A percentile compares a stretch with the other conserved stretches of the same genome.
These are phyloP conservation scores for Callithrix jacchus DNA, from an alignment of 2,113 vertebrate genomes.

Conservation along the genomic window DNA sequence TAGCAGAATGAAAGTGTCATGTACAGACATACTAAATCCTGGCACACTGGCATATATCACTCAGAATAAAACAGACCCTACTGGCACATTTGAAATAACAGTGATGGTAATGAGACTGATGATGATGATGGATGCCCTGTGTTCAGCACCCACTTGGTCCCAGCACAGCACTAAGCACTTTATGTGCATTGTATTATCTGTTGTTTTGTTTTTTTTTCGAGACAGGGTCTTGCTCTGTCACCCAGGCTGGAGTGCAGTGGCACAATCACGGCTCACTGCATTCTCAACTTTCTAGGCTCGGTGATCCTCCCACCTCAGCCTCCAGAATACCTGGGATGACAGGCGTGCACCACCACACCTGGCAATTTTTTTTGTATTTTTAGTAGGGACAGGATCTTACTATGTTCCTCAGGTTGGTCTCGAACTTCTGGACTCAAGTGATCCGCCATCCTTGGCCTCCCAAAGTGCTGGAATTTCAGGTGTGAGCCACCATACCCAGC, in stretches of 20 bases:
- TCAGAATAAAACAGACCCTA: background rate
- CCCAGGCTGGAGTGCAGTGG: background rate
- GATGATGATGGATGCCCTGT: accelerated
- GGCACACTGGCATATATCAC: background rate
- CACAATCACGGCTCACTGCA: background rate
- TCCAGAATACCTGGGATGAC: background rate
- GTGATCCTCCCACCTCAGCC: background rate
- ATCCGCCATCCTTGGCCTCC: too few species aligned
- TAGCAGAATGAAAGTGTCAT: background rate
- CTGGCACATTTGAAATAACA: background rate
- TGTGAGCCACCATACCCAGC: background rate
- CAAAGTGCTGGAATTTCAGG: background rate
- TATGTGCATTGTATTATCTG: background rate
- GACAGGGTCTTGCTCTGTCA: background rate
- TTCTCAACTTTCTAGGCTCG: background rate
- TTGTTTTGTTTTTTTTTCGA: background rate
- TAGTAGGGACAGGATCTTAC: background rate
- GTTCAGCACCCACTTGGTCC: background rate
- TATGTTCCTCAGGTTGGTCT: background rate
- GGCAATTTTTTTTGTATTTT: background rate
- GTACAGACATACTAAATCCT: background rate
- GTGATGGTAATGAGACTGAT: accelerated
- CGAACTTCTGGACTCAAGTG: too few species aligned
- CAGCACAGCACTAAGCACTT: background rate
- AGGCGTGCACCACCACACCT: background rate